Evolutionary conservation across 2,113 vertebrate genomes (phyloP), one percentile per base, ranked within the genome.

Genomic region (Oceanites oceanicus): DNA sequence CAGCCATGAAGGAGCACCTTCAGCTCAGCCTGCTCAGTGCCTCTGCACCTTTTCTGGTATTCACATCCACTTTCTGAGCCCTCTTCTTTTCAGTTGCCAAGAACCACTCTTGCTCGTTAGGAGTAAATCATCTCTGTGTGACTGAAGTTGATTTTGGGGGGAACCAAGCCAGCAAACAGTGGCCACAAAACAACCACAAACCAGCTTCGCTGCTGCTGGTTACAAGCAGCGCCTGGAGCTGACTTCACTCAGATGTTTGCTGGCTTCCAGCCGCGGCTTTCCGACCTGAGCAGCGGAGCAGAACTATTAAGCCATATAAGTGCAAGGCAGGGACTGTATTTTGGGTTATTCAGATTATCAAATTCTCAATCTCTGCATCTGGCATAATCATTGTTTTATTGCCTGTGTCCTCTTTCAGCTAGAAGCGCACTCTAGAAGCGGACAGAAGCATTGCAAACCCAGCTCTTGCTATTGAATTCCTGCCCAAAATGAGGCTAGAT

Each of bases 311-410:
- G 49, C 61, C 86, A 85, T 94, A 7, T 56, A 92, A 93, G 70
- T 78, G 34, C 86, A 82, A 87, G 58, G 61, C 73, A 92, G 34
- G 47, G 66, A 53, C 25, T 86, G 62, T 62, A 68, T 70, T 96
- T 76, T 81, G 66, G 40, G 59, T 94, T 89, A 68, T 84, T 94
- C 76, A 62, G 70, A 78, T 81, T 85, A 82, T 85, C 88, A 56
- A 26, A 62, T 70, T 91, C 45, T 90, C 91, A 68, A 38, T 68
- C 72, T 92, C 56, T 87, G 45, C 45, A 81, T 72, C 36, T 82
- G 76, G 70, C 62, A 42, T 56, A 73, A 68, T 68, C 17, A 6
- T 3, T 58, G 62, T 52, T 93, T 88, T 62, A 68, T 50, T 76
- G 73, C 27, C 49, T 2, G 0, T n/a, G 50, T 66, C 50, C 32